Conservation (phyloP, 1,140 invertebrate genomes). For the Camponotus pennsylvanicus region DNA sequence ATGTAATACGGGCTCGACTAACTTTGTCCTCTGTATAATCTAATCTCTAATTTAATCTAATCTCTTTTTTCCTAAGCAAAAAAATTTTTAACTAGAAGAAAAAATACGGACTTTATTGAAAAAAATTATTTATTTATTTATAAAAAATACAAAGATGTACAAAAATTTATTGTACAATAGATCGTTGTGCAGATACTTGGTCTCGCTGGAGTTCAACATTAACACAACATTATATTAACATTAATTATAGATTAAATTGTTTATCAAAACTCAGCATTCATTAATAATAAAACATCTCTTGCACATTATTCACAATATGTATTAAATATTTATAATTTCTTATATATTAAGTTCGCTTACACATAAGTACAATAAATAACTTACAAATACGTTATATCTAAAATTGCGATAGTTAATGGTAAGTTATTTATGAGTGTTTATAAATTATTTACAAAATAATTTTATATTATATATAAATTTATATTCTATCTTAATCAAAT, state of each 20-base stretch:
- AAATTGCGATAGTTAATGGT: conserved; percentile 33
- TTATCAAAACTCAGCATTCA: conserved; percentile 17
- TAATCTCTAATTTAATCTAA: not conserved
- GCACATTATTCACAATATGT: not conserved
- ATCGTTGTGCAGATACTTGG: conserved; percentile 50
- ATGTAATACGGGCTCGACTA: not conserved
- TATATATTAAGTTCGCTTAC: not conserved
- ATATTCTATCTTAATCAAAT: conserved; percentile 14
- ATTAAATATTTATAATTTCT: conserved; percentile 31
- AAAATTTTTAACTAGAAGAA: not conserved
- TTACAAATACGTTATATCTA: not conserved
- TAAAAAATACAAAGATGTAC: conserved; percentile 65
- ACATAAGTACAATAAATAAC: conserved; percentile 40
- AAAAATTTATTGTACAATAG: conserved; percentile 38
- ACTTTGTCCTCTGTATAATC: not conserved
- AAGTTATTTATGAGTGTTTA: conserved; percentile 47
- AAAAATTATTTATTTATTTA: conserved; percentile 60
- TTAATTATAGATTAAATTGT: conserved; percentile 31
- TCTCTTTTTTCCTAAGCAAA: not conserved
- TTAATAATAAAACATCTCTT: conserved; percentile 34
- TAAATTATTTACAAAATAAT: conserved; percentile 64
- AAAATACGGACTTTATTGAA: not conserved
- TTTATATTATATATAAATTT: not conserved
- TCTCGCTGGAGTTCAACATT: conserved; percentile 24
- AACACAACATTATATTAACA: too few species aligned